These are phyloP conservation scores for Habrosyne pyritoides DNA, from an alignment of 2,888 invertebrate species.

Conservation along the genomic window DNA sequence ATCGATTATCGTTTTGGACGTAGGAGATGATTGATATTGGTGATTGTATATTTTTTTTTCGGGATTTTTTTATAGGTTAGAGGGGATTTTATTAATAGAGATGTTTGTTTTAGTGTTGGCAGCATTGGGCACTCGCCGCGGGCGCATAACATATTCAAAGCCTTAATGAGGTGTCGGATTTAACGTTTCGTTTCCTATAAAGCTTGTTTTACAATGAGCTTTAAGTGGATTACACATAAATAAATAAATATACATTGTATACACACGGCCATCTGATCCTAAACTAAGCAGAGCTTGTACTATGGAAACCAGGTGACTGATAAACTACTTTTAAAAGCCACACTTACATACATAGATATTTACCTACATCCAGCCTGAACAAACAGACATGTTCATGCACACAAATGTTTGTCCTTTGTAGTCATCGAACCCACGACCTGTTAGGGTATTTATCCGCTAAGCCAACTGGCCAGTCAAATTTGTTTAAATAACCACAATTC, in stretches of 20 bases:
- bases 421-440: too few relatives aligned
- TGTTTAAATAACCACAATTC: too few relatives aligned
- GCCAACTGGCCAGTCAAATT: too few relatives aligned
- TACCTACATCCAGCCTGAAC: too few relatives aligned
- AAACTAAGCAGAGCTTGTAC: too few relatives aligned
- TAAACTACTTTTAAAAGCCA: too few relatives aligned
- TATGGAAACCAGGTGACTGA: too few relatives aligned
- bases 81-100: constrained; percentile 67
- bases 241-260: not conserved
- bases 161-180: constrained; percentile 72
- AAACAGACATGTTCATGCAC: too few relatives aligned
- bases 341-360: too few relatives aligned
- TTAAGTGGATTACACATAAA: not conserved
- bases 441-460: too few relatives aligned
- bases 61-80: constrained; percentile 52
- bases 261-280: too few relatives aligned
- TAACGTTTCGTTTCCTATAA: constrained; percentile 54
- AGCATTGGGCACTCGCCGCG: constrained; percentile 57
- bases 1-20: constrained; percentile 66
- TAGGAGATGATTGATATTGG: constrained; percentile 70
- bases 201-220: constrained; percentile 22
- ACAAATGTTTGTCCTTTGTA: too few relatives aligned
- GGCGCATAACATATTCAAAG: constrained; percentile 61
- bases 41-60: constrained; percentile 56
- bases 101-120: constrained; percentile 74